Conservation (phyloP, 2,113 vertebrate genomes). For the Stictonetta naevosa region DNA sequence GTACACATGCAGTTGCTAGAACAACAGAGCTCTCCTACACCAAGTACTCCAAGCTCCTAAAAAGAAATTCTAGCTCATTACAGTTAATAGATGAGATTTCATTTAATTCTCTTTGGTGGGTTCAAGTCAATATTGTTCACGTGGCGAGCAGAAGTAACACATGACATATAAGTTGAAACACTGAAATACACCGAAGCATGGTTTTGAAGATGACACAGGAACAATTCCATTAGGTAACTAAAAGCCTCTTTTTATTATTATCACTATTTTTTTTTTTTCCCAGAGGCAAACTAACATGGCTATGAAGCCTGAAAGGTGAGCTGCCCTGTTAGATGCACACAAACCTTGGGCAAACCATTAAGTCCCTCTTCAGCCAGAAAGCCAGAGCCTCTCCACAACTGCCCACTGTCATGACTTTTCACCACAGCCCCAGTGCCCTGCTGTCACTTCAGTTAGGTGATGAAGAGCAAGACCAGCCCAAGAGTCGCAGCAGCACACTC, state of each 20-base stretch:
- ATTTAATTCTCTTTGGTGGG: conserved; percentile 3
- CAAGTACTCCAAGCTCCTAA: conserved; percentile 2
- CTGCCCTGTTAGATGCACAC: fast-evolving
- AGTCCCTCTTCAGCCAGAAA: not conserved
- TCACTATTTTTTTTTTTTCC: not conserved
- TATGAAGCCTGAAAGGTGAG: not conserved
- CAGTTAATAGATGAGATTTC: conserved; percentile 26
- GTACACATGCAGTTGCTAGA: conserved; percentile 26
- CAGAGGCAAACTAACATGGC: not conserved
- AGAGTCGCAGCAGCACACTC: not conserved
- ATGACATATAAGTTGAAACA: not conserved
- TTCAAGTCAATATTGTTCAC: not conserved
- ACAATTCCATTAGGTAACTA: not conserved
- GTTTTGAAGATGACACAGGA: not conserved
- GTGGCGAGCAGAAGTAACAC: not conserved
- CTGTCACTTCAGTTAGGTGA: not conserved
- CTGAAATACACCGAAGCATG: not conserved
- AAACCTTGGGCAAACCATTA: not conserved
- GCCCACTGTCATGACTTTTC: not conserved
- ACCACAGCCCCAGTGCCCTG: not conserved
- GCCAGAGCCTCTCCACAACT: not conserved
- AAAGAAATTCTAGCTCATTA: conserved; percentile 25
- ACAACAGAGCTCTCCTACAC: conserved; percentile 6
- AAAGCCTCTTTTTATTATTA: not conserved
- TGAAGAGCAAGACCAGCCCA: not conserved